Conservation (phyloP, 2,113 vertebrate genomes). For the Rousettus leschenaultii region DNA sequence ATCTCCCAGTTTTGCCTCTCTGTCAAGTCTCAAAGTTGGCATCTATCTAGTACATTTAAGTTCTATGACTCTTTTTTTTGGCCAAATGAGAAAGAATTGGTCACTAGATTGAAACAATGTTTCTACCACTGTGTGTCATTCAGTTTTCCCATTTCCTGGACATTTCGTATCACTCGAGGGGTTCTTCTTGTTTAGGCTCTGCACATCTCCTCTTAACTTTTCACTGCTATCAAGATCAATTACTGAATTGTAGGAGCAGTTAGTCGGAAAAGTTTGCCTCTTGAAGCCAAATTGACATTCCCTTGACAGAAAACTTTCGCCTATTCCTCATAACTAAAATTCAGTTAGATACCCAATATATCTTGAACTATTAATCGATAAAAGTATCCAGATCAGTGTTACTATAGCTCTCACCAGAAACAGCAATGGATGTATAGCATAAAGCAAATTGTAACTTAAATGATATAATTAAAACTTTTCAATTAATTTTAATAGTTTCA, state of each 20-base stretch:
- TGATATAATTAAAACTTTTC: background rate
- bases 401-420: background rate
- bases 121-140: background rate
- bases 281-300: background rate
- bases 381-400: background rate
- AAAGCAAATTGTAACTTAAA: background rate
- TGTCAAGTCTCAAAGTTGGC: background rate
- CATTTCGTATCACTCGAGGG: background rate
- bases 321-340: background rate
- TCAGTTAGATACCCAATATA: background rate
- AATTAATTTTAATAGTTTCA: background rate
- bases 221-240: background rate
- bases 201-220: background rate
- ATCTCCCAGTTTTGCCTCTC: background rate
- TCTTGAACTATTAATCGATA: background rate
- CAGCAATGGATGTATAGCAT: background rate
- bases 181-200: background rate
- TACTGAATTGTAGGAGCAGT: background rate
- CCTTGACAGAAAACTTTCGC: conserved; percentile 21
- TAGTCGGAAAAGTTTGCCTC: background rate
- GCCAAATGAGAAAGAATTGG: background rate
- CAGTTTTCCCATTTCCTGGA: background rate
- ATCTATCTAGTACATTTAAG: background rate
- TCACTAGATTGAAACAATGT: background rate
- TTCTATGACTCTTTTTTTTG: background rate